phyloP scores from a whole-genome alignment of 2,888 invertebrate species.

The Lysandra bellargus region DNA sequence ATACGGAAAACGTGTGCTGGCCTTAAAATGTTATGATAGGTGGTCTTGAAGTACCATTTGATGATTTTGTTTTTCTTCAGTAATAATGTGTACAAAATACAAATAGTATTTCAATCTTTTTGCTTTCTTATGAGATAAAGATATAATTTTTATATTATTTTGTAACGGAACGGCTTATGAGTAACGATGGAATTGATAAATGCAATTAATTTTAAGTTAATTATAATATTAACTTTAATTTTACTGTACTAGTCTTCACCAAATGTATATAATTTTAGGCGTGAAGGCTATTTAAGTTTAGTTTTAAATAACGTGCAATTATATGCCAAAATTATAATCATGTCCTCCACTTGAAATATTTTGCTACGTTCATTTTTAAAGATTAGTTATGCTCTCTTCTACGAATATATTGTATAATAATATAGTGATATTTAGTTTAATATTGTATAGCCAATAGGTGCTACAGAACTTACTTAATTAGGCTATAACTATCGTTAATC shows the following conservation, averaged over 20 bases:
- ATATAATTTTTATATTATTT: not conserved
- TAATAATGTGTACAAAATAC: too few relatives aligned
- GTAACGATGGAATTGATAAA: slow-evolving; percentile 31
- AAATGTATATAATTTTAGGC: slow-evolving; percentile 47
- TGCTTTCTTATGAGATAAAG: too few relatives aligned
- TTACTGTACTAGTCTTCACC: slow-evolving; percentile 51
- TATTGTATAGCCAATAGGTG: slow-evolving; percentile 62
- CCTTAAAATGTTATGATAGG: not conserved
- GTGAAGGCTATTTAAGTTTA: slow-evolving; percentile 47
- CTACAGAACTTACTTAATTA: slow-evolving; percentile 71
- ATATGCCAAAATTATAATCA: slow-evolving; percentile 43
- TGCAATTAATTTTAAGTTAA: slow-evolving; percentile 27
- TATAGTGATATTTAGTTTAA: slow-evolving; percentile 40
- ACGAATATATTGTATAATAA: slow-evolving; percentile 17
- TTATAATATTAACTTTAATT: not conserved
- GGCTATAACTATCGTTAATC: slow-evolving; percentile 41
- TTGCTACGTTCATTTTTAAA: slow-evolving; percentile 26
- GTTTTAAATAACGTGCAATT: slow-evolving; percentile 43
- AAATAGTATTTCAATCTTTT: too few relatives aligned
- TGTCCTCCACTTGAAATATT: slow-evolving; percentile 34
- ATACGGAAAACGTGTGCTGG: too few relatives aligned
- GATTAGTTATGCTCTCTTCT: slow-evolving; percentile 13
- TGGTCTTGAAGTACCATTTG: not conserved
- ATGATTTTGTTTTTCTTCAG: not conserved
- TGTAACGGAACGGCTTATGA: not conserved